Evolutionary conservation across 2,888 invertebrate genomes (phyloP), one percentile per base, ranked within the genome.

Genomic region (Chymomyza caudatula): DNA sequence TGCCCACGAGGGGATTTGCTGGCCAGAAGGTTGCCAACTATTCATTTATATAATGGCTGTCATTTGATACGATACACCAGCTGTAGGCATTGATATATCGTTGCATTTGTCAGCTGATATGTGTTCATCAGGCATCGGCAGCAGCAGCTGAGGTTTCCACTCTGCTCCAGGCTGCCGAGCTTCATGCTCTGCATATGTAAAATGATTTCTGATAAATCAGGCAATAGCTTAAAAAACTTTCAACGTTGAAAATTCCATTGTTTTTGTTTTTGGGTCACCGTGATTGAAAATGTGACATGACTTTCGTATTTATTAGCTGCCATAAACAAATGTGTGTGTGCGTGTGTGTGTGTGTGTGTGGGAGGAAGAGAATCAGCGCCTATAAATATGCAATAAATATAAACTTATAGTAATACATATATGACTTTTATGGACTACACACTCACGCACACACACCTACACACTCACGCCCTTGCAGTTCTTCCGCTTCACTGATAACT

Each of bases 11-110:
- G 52, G 59, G n/a, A 37, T 49, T 47, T 23, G 42, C 29, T 68
- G 62, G 56, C 63, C 65, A 47, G 55, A 52, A 64, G 67, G 55
- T 60, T 58, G 67, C 69, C 78, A 69, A 62, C 61, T 71, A 75
- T 78, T 77, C 75, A 78, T 78, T 78, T 78, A 77, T 22, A 77
- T 80, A 80, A 80, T 80, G 86, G 81, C 81, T 84, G 86, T 80
- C 84, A 80, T 86, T 86, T 86, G 65, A 56, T 65, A 56, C 59
- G 65, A 56, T 65, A 56, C 59, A 63, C 60, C 80, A 80, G 80
- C 84, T 80, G 86, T 80, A 73, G 78, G 81, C 84, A 73, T 85
- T 85, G 84, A 86, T 80, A 73, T 85, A 86, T 80, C 52, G 69
- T 56, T 67, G 82, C 74, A 79, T 81, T 81, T 84, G 70, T 68